These are phyloP conservation scores for Platalea minor DNA, from an alignment of 2,797 vertebrate species.

Conservation along the genomic window DNA sequence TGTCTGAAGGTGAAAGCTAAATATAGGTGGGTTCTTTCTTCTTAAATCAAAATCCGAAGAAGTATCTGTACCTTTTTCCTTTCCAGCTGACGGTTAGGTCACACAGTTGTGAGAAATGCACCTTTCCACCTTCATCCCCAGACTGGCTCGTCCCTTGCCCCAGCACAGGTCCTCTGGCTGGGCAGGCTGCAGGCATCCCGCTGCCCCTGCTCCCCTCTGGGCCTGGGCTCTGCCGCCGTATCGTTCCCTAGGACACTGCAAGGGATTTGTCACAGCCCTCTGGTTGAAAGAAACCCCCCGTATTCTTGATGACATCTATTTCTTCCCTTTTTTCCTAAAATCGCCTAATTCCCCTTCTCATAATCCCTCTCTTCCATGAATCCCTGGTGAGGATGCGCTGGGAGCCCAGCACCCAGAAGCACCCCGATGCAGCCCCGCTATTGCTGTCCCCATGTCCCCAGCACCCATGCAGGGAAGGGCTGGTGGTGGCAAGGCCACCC, in stretches of 20 bases:
- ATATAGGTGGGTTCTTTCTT: background rate
- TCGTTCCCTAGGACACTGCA: fast-evolving
- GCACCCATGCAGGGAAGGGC: fast-evolving
- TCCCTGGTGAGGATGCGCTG: background rate
- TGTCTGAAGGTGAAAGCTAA: slow-evolving; percentile 26
- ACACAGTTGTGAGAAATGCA: fast-evolving
- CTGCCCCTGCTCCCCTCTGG: background rate
- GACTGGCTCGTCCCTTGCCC: background rate
- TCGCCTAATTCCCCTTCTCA: fast-evolving
- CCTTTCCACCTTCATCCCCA: background rate
- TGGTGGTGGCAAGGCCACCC: background rate
- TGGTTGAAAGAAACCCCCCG: fast-evolving
- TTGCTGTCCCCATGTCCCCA: background rate
- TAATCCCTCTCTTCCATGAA: background rate
- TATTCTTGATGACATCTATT: background rate
- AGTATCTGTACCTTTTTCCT: background rate
- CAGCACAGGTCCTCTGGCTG: fast-evolving
- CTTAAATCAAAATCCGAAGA: background rate
- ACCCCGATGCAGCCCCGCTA: fast-evolving
- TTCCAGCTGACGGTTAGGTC: background rate
- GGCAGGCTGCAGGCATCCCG: background rate
- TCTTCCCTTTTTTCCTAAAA: background rate
- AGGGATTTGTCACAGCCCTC: background rate
- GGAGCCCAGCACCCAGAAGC: background rate
- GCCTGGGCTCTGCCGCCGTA: fast-evolving